Base-by-base conservation (phyloP, 2,797 vertebrate genomes). In the Danio jaintianensis region DNA sequence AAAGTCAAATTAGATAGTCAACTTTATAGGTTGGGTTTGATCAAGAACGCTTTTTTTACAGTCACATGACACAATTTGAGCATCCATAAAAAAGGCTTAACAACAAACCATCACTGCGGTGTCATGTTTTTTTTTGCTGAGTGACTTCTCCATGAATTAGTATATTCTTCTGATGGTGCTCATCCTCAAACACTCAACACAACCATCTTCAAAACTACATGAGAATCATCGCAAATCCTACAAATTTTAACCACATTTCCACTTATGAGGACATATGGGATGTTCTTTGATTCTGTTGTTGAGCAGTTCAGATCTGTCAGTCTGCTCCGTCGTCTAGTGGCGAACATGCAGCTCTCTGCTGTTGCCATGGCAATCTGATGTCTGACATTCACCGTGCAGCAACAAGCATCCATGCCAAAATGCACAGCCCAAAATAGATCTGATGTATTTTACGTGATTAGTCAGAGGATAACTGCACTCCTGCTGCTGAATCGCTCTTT, bases 351-450 rank as follows among this genome's bases (percentile, higher is more conserved):
- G 64, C 43, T 18, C 53, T 59, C 53, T 22, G 53, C 43, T 69
- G 76, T 78, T 78, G 53, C 76, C 64, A 61, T 69, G 76, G 76
- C n/a, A 40, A 61, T 48, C 53, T 48, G 64, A 69, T 56, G 66
- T 58, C 64, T 78, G 76, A 78, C 76, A 78, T 78, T 69, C 29
- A 29, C 22, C 76, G 36, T 67, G 75, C 20, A 66, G 40, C 22
- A 67, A 55, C 40, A 56, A 50, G 64, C 53, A 40, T 61, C 43
- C 20, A 20, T 59, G 75, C 75, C 64, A 15, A 68, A 48, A 69
- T 48, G 43, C 53, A 38, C 48, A 3, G 5, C 53, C 50, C 42
- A 59, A 56, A 78, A 78, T 68, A 69, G 75, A 78, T 58, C 52
- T 18, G 62, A 77, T 75, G 36, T 64, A 43, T 76, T 66, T 20